These are phyloP conservation scores for Polyergus mexicanus DNA, from an alignment of 1,140 invertebrate genomes.

Conservation along the genomic window DNA sequence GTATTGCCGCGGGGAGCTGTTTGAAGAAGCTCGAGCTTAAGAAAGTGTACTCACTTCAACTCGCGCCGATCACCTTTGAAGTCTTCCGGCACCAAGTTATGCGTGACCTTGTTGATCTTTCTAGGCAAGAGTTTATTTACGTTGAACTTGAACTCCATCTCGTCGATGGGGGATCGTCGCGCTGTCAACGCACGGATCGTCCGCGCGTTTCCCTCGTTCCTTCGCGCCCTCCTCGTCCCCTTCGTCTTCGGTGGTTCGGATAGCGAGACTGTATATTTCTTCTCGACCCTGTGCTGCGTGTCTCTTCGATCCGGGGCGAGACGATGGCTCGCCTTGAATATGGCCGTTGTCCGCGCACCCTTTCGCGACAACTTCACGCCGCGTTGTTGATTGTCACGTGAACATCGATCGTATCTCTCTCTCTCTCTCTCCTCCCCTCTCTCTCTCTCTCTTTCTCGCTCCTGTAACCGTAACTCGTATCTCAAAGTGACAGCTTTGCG, in stretches of 20 bases:
- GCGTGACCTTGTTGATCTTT: conserved; percentile 88
- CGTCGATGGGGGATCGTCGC: background rate
- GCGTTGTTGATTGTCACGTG: conserved; percentile 21
- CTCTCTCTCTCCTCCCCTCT: background rate
- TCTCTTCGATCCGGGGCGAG: conserved; percentile 1
- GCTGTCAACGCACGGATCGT: background rate
- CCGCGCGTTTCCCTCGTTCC: conserved; percentile 9
- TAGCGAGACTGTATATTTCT: conserved; percentile 55
- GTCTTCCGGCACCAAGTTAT: conserved; percentile 88
- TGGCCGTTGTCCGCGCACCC: conserved; percentile 70
- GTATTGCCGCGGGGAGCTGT: background rate
- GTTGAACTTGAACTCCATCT: conserved; percentile 89
- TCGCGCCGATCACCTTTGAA: conserved; percentile 88
- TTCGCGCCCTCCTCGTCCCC: background rate
- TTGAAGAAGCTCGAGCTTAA: background rate
- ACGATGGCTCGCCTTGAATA: conserved; percentile 66
- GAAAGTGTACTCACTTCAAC: conserved; percentile 86
- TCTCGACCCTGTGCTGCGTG: conserved; percentile 35
- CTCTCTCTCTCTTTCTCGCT: background rate
- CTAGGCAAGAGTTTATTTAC: conserved; percentile 88
- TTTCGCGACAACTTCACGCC: conserved; percentile 69
- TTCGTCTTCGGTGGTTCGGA: too few species aligned
- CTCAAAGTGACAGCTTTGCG: conserved; percentile 28
- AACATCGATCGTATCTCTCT: conserved; percentile 27
- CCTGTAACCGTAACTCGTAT: background rate